Evolutionary conservation across 2,113 vertebrate species (phyloP), one percentile per base, ranked within the genome.

Genomic region (Cyanistes caeruleus): DNA sequence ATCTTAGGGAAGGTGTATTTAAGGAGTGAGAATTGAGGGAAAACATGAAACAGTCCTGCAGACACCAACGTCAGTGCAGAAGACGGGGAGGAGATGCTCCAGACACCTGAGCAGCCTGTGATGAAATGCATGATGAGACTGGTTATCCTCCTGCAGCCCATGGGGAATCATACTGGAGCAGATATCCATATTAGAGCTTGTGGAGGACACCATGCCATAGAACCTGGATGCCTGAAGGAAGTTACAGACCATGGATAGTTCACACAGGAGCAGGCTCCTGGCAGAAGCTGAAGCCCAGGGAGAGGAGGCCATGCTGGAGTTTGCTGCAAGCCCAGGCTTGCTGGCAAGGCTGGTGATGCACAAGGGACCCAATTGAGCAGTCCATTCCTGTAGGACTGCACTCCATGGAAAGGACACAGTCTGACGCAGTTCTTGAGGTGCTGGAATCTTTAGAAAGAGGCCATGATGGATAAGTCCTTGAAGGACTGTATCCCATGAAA

Each of bases 251-350:
- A 1, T n/a, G n/a, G 17, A n/a, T 2, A 43, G 0, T 5, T 12
- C 39, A 17, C 3, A 1, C 25, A 27, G 18, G 15, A 76, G 30
- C 5, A 48, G 33, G 31, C 16, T 70, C 5, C 17, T 24, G 2
- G 11, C 22, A 65, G n/a, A 13, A 65, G 2, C 14, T 86, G 58
- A 27, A 48, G 16, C 14, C 12, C 5, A 5, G 17, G 28, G 23
- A 69, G 9, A 55, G 9, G 5, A 49, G 6, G 4, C 15, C 17
- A 30, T 0, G 0, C 8, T 21, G 28, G 2, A 55, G 7, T 5
- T 39, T 39, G 39, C 39, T 39, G 39, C 39, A 39, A 39, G 39
- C 39, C 39, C 1, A 63, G 16, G 15, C 25, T 51, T 83, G 8
- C 37, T 58, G 30, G 8, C 5, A 69, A n/a, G 31, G 31, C 4